Base-by-base conservation (phyloP, 2,888 invertebrate genomes). In the Polia nebulosa region DNA sequence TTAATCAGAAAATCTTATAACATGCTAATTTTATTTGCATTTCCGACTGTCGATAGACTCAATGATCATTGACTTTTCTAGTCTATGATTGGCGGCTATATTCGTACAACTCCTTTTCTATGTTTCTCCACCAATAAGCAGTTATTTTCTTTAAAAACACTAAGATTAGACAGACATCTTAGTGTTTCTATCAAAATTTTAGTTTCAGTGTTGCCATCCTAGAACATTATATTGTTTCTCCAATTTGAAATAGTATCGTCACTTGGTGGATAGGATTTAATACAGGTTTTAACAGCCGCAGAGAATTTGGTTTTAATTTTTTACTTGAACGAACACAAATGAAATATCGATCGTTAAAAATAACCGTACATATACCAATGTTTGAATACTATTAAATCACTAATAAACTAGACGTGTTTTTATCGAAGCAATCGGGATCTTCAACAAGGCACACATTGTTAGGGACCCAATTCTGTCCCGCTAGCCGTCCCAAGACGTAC, bases 401-500 rank as follows among this genome's bases (percentile, higher is more conserved):
- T 13, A 17, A 27, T 27, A 17, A 39, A 39, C 5, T 39, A 39
- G 6, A 6, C 39, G n/a, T 8, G 39, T 41, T n/a, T n/a, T n/a
- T 15, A 1, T 41, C 1, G 22, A 45, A 52, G 47, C 55, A 25
- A 8, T 58, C 17, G 36, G 34, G 70, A 27, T 56, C 5, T 58
- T 9, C 9, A 32, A 53, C 36, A 8, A 61, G 51, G 11, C 22
- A 53, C 9, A 65, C 61, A 72, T 75, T 76, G 82, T 82, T 47
- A 49, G 52, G 34, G 29, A 41, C 57, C 53, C 76, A 76, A 80
- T 82, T 70, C 71, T 36, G 55, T 68, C 81, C 80, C 80, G 82
- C 78, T 77, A 83, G 52, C 53, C 71, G 65, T 72, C 64, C 72
- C 78, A 72, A 69, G 71, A 27, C 39, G 67, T 85, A 84, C 89